These are phyloP conservation scores for Helicorthomorpha holstii DNA, from an alignment of 1,140 invertebrate species.

Conservation along the genomic window DNA sequence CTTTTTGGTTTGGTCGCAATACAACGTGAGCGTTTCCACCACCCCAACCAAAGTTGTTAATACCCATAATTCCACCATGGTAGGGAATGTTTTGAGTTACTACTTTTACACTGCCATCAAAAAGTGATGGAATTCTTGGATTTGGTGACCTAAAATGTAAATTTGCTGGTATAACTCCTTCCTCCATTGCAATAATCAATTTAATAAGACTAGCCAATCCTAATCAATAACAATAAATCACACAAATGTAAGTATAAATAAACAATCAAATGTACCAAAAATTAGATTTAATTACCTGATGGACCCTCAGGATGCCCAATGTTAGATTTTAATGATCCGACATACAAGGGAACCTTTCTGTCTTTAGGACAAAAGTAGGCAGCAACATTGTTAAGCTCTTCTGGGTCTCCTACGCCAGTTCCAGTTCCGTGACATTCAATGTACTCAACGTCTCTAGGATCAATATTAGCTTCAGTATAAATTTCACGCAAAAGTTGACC, in stretches of 20 bases:
- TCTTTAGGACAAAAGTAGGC: conserved; percentile 54
- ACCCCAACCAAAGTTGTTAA: conserved; percentile 43
- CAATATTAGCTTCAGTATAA: conserved; percentile 30
- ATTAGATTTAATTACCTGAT: conserved; percentile 37
- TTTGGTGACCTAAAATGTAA: no score
- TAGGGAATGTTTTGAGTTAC: no score
- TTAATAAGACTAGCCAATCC: no score
- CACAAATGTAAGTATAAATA: conserved; percentile 40
- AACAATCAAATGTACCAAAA: neutral
- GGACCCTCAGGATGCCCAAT: conserved; percentile 82
- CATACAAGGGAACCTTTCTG: conserved; percentile 41
- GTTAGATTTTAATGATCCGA: conserved; percentile 87
- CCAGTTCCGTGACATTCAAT: conserved; percentile 42
- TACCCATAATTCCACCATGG: conserved; percentile 27
- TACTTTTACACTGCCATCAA: no score
- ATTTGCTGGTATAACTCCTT: no score
- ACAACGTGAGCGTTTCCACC: conserved; percentile 39
- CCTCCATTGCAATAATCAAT: no score
- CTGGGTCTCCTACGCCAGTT: conserved; percentile 37
- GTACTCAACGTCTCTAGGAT: conserved; percentile 30
- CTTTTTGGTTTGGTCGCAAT: conserved; percentile 13
- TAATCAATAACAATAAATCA: conserved; percentile 25
- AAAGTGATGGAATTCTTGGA: no score
- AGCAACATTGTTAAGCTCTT: conserved; percentile 73
- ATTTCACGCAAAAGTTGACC: conserved; percentile 30